phyloP scores from a whole-genome alignment of 1,140 invertebrate species.

The Aradophagus sp. region DNA sequence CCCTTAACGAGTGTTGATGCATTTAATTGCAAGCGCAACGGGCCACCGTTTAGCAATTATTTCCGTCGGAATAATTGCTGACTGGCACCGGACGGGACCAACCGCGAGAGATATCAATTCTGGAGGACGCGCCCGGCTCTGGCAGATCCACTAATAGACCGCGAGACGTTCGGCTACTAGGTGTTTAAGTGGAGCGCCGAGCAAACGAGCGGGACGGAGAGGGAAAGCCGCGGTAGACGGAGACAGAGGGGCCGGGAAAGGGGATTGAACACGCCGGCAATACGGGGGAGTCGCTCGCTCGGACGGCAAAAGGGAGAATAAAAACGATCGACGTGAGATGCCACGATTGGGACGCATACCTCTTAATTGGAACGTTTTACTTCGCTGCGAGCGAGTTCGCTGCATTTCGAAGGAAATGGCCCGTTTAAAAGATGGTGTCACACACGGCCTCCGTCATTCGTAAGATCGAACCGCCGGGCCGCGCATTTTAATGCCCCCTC shows the following conservation, averaged over 20 bases:
- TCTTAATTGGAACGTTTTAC: constrained; percentile 75
- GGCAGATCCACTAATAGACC: constrained; percentile 71
- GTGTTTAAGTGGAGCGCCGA: constrained; percentile 37
- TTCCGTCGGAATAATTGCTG: constrained; percentile 53
- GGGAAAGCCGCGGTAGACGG: constrained; percentile 23
- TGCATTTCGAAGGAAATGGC: constrained; percentile 74
- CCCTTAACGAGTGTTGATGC: constrained; percentile 51
- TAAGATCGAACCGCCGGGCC: constrained; percentile 32
- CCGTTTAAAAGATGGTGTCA: constrained; percentile 68
- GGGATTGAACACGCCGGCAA: no score
- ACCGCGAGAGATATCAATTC: constrained; percentile 68
- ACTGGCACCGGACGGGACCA: constrained; percentile 43
- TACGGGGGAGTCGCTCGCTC: constrained; percentile 45
- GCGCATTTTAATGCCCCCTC: constrained; percentile 17
- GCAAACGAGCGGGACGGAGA: no score
- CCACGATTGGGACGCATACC: constrained; percentile 72
- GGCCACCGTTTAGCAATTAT: constrained; percentile 56
- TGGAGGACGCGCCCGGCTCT: constrained; percentile 58
- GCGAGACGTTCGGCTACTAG: constrained; percentile 64
- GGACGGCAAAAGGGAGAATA: constrained; percentile 52
- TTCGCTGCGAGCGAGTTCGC: constrained; percentile 68
- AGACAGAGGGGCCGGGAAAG: constrained; percentile 25
- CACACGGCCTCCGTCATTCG: constrained; percentile 52
- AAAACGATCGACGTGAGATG: constrained; percentile 66
- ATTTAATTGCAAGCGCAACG: constrained; percentile 50